A percentile compares a stretch with the other conserved stretches of the same genome.
Conservation (phyloP, 1,140 invertebrate genomes). For the Nomia melanderi region DNA sequence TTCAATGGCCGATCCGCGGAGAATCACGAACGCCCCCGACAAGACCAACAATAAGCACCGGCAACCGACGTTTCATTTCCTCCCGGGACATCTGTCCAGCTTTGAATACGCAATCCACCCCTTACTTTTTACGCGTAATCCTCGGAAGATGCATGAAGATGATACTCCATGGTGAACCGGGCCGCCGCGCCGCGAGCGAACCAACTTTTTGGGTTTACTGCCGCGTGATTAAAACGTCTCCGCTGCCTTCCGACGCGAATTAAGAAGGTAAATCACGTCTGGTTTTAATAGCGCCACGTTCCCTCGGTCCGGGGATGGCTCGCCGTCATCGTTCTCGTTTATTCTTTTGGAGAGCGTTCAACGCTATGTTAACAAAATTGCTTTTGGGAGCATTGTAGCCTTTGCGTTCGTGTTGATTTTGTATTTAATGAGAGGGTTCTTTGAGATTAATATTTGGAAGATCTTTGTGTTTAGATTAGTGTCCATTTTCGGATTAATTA, state of each 20-base stretch:
- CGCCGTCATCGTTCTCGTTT: no score
- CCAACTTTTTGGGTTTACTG: neutral
- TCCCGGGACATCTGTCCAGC: slow-evolving; percentile 19
- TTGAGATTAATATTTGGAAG: no score
- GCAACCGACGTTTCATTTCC: slow-evolving; percentile 47
- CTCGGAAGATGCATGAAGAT: slow-evolving; percentile 21
- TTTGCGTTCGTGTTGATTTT: no score
- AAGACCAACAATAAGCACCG: slow-evolving; percentile 34
- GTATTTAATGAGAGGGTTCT: no score
- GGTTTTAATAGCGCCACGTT: slow-evolving; percentile 7
- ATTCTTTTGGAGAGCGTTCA: no score
- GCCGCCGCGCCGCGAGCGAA: neutral
- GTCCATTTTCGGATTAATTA: no score
- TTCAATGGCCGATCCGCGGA: slow-evolving; percentile 51
- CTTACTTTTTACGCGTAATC: neutral
- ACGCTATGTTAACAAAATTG: no score
- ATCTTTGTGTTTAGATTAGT: no score
- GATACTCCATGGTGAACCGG: no score
- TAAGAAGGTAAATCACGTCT: slow-evolving; percentile 28
- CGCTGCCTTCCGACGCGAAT: neutral
- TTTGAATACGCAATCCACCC: slow-evolving; percentile 33
- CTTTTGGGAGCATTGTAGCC: no score
- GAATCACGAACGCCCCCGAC: slow-evolving; percentile 41
- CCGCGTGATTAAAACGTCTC: slow-evolving; percentile 28
- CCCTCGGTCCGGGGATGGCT: no score